Percentiles rank a stretch among this genome's conserved stretches.
phyloP scores from a whole-genome alignment of 64 coral and sea anemone species.

The Montipora efflorescens region DNA sequence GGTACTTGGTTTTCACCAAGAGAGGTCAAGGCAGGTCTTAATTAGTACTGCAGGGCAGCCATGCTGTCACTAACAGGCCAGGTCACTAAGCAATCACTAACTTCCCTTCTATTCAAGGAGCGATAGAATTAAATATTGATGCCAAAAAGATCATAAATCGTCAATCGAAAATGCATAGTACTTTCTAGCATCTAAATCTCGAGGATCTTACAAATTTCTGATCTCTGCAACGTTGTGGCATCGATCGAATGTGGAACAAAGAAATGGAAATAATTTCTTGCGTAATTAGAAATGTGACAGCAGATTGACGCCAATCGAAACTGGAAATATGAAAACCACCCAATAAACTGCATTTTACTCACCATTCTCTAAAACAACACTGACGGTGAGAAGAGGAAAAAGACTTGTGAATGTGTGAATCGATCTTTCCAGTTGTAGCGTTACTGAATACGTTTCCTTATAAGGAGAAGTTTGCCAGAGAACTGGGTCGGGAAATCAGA shows the following conservation, averaged over 20 bases:
- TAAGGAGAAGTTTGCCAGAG: neutral
- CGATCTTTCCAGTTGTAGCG: neutral
- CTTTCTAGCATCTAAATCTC: neutral
- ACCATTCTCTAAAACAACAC: neutral
- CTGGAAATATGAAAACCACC: neutral
- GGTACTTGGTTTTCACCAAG: no score
- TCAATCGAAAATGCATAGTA: neutral
- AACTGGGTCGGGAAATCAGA: conserved; percentile 10
- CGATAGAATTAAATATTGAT: no score
- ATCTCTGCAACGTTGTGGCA: no score
- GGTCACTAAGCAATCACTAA: no score
- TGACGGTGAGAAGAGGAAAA: no score
- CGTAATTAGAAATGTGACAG: neutral
- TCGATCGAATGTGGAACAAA: neutral
- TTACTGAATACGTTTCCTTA: neutral
- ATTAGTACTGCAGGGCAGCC: no score
- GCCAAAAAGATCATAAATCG: no score
- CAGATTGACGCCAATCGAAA: neutral
- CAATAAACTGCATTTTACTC: neutral
- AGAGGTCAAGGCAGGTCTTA: no score
- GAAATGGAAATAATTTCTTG: neutral
- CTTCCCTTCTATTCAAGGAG: no score
- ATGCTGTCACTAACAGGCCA: no score
- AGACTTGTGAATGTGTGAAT: neutral
- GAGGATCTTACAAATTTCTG: neutral